Evolutionary conservation across 1,140 invertebrate genomes (phyloP).

Genomic region (Lysiphlebus fabarum): DNA sequence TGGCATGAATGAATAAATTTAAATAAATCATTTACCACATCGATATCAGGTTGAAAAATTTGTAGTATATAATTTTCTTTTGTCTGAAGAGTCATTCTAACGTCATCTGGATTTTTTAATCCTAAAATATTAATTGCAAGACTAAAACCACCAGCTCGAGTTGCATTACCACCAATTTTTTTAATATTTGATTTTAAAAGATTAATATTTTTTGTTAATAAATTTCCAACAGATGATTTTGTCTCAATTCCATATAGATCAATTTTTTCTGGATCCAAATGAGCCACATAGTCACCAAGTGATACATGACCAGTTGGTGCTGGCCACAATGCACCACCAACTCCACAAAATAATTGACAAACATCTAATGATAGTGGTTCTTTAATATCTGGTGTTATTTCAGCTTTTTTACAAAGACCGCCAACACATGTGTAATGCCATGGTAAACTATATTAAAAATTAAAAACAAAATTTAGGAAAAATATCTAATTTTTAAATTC

Average conservation of each 20-base stretch:
- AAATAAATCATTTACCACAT: slow-evolving; percentile 42
- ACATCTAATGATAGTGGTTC: slow-evolving; percentile 37
- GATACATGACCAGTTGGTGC: slow-evolving; percentile 64
- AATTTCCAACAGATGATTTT: slow-evolving; percentile 45
- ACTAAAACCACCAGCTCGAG: slow-evolving; percentile 31
- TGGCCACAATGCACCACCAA: slow-evolving; percentile 68
- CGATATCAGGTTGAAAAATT: slow-evolving; percentile 50
- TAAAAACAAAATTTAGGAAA: no score
- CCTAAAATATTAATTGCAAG: slow-evolving; percentile 40
- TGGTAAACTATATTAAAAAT: slow-evolving; percentile 33
- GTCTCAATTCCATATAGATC: slow-evolving; percentile 44
- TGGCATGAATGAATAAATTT: no score
- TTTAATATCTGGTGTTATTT: slow-evolving; percentile 36
- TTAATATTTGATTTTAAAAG: slow-evolving; percentile 35
- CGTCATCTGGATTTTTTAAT: slow-evolving; percentile 22
- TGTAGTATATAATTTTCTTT: slow-evolving; percentile 68
- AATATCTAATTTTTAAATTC: neutral
- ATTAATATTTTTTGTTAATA: slow-evolving; percentile 49
- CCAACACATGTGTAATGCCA: slow-evolving; percentile 47
- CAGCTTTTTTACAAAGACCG: slow-evolving; percentile 42
- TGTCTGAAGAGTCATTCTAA: slow-evolving; percentile 57
- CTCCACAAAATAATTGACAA: slow-evolving; percentile 47
- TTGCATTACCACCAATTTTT: slow-evolving; percentile 18
- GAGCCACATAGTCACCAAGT: slow-evolving; percentile 59
- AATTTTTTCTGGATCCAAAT: slow-evolving; percentile 62